phyloP scores from a whole-genome alignment of 1,140 invertebrate species.

The Dendrolimus kikuchii region DNA sequence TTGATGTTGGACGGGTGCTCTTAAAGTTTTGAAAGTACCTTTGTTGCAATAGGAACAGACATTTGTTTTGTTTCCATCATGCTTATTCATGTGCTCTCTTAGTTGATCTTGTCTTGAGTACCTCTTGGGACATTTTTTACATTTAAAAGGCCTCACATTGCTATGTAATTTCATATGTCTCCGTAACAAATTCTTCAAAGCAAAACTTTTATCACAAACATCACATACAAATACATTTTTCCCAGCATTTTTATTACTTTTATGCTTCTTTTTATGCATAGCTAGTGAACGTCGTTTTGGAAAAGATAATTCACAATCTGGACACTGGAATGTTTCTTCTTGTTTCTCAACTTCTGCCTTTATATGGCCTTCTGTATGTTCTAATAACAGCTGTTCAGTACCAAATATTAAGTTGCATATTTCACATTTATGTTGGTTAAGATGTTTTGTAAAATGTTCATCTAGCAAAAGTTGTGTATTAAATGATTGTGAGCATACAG shows the following conservation, averaged over 20 bases:
- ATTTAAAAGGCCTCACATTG: constrained; percentile 40
- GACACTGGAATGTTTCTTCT: constrained; percentile 33
- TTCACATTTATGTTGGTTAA: constrained; percentile 21
- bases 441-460: constrained; percentile 39
- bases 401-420: constrained; percentile 26
- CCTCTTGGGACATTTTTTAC: constrained; percentile 64
- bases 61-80: constrained; percentile 73
- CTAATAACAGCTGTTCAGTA: constrained; percentile 22
- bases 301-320: constrained; percentile 42
- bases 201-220: constrained; percentile 49
- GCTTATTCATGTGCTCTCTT: constrained; percentile 72
- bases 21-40: constrained; percentile 42
- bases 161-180: constrained; percentile 58
- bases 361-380: constrained; percentile 20
- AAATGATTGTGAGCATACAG: constrained; percentile 43
- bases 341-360: constrained; percentile 16
- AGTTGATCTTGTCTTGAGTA: constrained; percentile 74
- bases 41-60: constrained; percentile 74
- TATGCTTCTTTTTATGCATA: constrained; percentile 32
- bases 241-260: constrained; percentile 11
- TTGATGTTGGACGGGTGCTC: neutral
- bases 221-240: constrained; percentile 33
- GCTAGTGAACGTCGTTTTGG: constrained; percentile 33
- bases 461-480: constrained; percentile 30
- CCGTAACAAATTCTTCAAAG: constrained; percentile 45